Base-by-base conservation (phyloP, 2,113 vertebrate species). In the Romanogobio albipinnatus region DNA sequence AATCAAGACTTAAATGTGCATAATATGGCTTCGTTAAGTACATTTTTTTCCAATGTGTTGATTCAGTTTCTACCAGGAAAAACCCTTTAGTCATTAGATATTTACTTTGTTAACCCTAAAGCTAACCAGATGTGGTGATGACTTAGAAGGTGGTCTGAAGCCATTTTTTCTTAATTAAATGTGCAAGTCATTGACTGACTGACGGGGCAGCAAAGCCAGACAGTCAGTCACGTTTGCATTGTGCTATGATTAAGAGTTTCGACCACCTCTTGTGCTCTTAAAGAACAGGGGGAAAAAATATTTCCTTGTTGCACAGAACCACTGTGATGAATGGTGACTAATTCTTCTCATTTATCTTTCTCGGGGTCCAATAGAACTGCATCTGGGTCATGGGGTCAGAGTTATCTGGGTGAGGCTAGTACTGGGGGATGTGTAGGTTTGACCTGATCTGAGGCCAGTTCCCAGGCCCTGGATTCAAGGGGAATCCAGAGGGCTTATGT, bases 381-480 rank as follows among this genome's bases (percentile, higher is more conserved):
- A 85, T 75, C 74, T 80, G 76, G 64, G 70, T 82, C 64, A 56
- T 14, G 1, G 74, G 77, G 49, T 45, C 62, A 39, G 58, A 47
- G 71, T 78, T 86, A 77, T 19, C 81, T 19, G 86, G 87, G 86
- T 86, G 84, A 90, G 88, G 89, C 83, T 91, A 88, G 91, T 89
- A 88, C 89, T 88, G 87, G 82, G 88, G 91, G 33, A 61, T 15
- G 10, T 56, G 84, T 76, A 89, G 76, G 81, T 86, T 59, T 59
- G 14, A 82, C 58, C 68, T 62, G 53, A 77, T 84, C 82, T 64
- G 79, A 81, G 79, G 84, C 85, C 86, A 87, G 88, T 94, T 94
- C 94, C 93, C 94, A 94, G 92, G 92, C 89, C 87, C 86, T 86
- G 84, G 86, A 92, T 92, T 83, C 53, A 70, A 66, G 73, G 45